phyloP scores from a whole-genome alignment of 2,797 vertebrate species.

The Anniella stebbinsi region DNA sequence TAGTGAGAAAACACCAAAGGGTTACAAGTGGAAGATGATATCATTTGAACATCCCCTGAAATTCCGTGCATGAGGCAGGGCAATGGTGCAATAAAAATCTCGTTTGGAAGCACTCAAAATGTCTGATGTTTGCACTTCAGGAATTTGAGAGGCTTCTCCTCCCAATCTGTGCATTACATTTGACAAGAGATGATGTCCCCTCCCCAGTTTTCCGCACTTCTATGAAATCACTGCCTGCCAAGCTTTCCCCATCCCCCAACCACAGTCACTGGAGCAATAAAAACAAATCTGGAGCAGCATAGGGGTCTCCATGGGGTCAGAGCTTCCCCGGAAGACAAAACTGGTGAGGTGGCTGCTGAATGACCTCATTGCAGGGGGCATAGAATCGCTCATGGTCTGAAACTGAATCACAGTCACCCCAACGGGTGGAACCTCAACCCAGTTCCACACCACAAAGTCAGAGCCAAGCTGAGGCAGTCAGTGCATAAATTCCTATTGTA shows the following conservation, averaged over 20 bases:
- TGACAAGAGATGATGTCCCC: not conserved
- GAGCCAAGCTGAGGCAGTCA: not conserved
- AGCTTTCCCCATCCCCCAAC: not conserved
- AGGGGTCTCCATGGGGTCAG: constrained; percentile 26
- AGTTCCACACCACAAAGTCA: not conserved
- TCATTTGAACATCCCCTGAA: too few relatives aligned
- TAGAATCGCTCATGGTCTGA: not conserved
- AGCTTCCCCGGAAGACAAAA: constrained; percentile 38
- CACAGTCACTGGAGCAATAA: not conserved
- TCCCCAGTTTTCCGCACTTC: not conserved
- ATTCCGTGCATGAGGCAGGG: too few relatives aligned
- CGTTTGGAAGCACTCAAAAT: not conserved
- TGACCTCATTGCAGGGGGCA: constrained; percentile 19
- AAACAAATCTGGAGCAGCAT: constrained; percentile 26
- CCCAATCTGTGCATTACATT: not conserved
- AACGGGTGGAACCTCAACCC: not conserved
- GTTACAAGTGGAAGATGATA: too few relatives aligned
- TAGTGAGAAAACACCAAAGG: too few relatives aligned
- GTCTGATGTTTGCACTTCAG: not conserved
- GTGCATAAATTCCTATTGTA: not conserved
- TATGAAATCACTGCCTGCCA: not conserved
- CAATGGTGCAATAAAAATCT: too few relatives aligned
- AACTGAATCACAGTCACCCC: constrained; percentile 8
- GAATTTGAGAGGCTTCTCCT: constrained; percentile 25
- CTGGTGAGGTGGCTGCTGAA: constrained; percentile 14